phyloP scores from a whole-genome alignment of 2,797 vertebrate genomes.

The Poeciliopsis infans region DNA sequence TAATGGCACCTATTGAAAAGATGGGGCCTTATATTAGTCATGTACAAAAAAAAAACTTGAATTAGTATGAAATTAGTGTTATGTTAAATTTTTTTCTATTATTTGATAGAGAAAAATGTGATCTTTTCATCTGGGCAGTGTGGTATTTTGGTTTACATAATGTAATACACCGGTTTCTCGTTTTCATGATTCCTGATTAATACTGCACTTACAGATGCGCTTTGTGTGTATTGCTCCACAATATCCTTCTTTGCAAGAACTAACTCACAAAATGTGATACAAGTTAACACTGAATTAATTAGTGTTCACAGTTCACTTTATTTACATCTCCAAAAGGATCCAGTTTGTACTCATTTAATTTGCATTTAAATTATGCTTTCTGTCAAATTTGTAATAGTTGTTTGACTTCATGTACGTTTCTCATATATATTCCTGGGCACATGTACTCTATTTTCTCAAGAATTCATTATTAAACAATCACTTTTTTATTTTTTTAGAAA shows the following conservation, averaged over 20 bases:
- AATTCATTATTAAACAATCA: background rate
- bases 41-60: background rate
- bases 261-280: background rate
- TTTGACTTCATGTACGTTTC: background rate
- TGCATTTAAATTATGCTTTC: background rate
- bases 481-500: background rate
- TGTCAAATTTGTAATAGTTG: background rate
- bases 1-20: background rate
- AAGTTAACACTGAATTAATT: background rate
- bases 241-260: background rate
- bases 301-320: background rate
- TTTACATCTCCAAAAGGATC: background rate
- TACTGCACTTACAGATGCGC: background rate
- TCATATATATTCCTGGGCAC: no score
- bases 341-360: background rate
- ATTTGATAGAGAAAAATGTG: background rate
- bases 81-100: background rate
- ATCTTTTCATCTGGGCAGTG: background rate
- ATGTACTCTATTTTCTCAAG: background rate
- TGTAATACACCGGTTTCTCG: background rate
- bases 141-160: background rate
- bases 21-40: background rate
- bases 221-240: background rate
- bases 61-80: background rate
- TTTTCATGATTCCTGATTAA: background rate